Conservation (phyloP, 2,113 vertebrate genomes). For the Chrysochloris asiatica region DNA sequence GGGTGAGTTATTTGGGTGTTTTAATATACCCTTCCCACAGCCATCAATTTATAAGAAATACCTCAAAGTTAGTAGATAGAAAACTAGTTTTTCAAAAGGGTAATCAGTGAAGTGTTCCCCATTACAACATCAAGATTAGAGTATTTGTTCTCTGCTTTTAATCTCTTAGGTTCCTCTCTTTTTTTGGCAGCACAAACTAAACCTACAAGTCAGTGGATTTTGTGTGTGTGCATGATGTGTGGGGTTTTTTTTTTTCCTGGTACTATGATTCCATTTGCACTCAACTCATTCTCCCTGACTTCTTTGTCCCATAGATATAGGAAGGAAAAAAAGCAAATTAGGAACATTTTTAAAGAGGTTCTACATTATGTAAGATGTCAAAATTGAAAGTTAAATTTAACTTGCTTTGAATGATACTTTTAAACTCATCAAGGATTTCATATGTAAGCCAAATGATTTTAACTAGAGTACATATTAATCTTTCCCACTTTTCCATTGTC, state of each 20-base stretch:
- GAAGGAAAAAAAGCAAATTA: slow-evolving; percentile 32
- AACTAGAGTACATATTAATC: not conserved
- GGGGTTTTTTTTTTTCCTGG: too few species aligned
- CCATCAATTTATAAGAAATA: slow-evolving; percentile 39
- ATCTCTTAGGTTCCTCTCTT: not conserved
- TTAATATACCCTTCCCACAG: slow-evolving; percentile 32
- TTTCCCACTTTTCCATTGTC: not conserved
- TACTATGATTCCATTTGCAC: slow-evolving; percentile 37
- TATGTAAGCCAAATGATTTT: not conserved
- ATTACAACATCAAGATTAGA: slow-evolving; percentile 46
- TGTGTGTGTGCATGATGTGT: too few species aligned
- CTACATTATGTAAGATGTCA: not conserved
- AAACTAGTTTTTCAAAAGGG: slow-evolving; percentile 53
- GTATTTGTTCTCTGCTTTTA: slow-evolving; percentile 33
- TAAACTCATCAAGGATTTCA: slow-evolving; percentile 30
- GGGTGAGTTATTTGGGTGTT: slow-evolving; percentile 59
- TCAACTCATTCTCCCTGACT: slow-evolving; percentile 50
- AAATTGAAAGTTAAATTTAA: slow-evolving; percentile 22
- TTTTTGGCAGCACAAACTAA: not conserved
- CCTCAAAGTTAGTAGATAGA: slow-evolving; percentile 14
- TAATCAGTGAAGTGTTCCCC: slow-evolving; percentile 45
- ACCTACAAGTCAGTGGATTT: not conserved
- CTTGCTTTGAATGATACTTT: slow-evolving; percentile 42
- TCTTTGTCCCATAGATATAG: slow-evolving; percentile 25
- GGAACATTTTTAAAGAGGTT: not conserved